phyloP scores from a whole-genome alignment of 2,113 vertebrate species.

The Cynopterus brachyotis region DNA sequence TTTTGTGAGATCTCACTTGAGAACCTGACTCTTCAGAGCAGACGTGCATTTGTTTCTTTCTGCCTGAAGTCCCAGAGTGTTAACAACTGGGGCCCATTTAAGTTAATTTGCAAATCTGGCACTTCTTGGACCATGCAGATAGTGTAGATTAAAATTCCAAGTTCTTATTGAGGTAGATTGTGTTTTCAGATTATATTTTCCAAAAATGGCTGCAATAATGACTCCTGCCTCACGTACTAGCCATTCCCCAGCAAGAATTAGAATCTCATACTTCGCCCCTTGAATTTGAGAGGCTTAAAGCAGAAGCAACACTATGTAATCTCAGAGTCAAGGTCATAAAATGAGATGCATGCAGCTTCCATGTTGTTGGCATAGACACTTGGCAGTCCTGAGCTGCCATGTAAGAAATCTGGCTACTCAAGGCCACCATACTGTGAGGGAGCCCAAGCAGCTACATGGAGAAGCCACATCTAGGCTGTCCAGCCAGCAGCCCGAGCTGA shows the following conservation, averaged over 20 bases:
- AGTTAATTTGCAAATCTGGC: not conserved
- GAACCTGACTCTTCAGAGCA: not conserved
- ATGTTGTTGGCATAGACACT: not conserved
- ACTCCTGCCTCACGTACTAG: not conserved
- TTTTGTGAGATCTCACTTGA: not conserved
- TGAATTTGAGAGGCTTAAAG: not conserved
- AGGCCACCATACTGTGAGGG: not conserved
- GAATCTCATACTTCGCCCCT: not conserved
- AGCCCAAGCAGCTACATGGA: not conserved
- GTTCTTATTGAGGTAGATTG: not conserved
- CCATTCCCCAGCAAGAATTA: not conserved
- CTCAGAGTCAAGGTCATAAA: not conserved
- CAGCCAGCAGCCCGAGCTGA: not conserved
- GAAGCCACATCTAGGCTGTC: not conserved
- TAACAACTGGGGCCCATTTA: not conserved
- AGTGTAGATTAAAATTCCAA: not conserved
- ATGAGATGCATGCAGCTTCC: not conserved
- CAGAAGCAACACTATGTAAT: not conserved
- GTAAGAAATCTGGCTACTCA: not conserved
- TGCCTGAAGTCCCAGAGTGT: not conserved
- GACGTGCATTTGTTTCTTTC: not conserved
- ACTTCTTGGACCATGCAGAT: not conserved
- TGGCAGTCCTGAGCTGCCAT: not conserved
- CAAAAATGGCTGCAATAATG: not conserved
- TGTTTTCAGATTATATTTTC: not conserved